Evolutionary conservation across 2,888 invertebrate species (phyloP).

Genomic region (Sinohyriopsis cumingii): DNA sequence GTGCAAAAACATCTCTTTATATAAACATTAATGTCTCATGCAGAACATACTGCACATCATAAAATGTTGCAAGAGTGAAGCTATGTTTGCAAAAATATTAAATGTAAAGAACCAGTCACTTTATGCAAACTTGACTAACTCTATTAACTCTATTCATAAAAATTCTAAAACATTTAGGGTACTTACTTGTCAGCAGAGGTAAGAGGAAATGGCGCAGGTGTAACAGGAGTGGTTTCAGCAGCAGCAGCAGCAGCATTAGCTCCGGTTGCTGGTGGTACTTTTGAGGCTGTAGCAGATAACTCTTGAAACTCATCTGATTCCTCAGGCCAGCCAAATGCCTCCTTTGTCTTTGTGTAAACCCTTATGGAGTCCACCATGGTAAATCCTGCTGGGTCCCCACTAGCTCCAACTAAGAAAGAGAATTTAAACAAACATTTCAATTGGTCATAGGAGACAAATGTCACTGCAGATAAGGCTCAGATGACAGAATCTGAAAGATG

Average conservation of each 20-base stretch:
- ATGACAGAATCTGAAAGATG: no score
- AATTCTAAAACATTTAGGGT: not conserved
- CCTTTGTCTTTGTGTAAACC: slow-evolving; percentile 95
- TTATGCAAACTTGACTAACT: no score
- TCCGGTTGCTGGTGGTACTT: slow-evolving; percentile 17
- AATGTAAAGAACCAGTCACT: no score
- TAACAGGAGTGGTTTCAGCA: slow-evolving; percentile 34
- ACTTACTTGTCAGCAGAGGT: slow-evolving; percentile 77
- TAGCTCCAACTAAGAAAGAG: slow-evolving; percentile 70
- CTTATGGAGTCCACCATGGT: slow-evolving; percentile 96
- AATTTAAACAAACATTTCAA: not conserved
- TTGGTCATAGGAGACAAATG: not conserved
- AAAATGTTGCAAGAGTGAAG: no score
- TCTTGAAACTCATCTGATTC: slow-evolving; percentile 85
- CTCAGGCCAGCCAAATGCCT: slow-evolving; percentile 97
- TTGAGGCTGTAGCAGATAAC: slow-evolving; percentile 26
- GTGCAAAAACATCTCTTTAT: no score
- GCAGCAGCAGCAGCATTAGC: slow-evolving; percentile 20
- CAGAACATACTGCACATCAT: no score
- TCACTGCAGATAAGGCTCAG: no score
- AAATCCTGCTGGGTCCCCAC: slow-evolving; percentile 80
- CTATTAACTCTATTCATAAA: no score
- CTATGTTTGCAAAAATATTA: no score
- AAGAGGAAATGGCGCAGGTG: slow-evolving; percentile 72
- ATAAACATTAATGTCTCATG: no score